Evolutionary conservation across 2,113 vertebrate species (phyloP).

Genomic region (Oceanodroma tethys): DNA sequence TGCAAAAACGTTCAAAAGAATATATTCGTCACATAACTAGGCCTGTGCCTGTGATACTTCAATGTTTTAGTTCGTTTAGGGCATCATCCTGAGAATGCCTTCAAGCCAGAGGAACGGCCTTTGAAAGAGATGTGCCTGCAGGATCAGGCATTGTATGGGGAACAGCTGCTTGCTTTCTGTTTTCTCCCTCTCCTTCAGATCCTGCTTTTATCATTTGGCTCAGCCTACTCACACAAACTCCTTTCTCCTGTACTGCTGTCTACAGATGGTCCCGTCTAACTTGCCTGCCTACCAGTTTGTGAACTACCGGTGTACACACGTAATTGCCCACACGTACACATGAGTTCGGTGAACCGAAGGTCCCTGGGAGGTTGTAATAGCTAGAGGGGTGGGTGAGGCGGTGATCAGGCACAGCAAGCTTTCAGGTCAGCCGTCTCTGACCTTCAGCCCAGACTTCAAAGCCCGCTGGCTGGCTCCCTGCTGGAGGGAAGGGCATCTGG

Average conservation of each 20-base stretch:
- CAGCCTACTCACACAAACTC: neutral
- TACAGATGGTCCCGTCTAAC: neutral
- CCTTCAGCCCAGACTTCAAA: neutral
- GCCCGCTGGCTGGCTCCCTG: neutral
- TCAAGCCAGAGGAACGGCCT: neutral
- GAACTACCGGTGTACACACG: neutral
- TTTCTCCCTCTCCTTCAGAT: neutral
- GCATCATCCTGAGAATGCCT: neutral
- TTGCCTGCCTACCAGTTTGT: neutral
- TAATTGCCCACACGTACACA: neutral
- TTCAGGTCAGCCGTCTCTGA: neutral
- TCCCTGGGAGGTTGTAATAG: neutral
- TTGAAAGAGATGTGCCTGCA: rapidly evolving
- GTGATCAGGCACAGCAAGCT: neutral
- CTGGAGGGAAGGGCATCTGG: neutral
- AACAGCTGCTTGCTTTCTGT: neutral
- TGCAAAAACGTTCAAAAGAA: neutral
- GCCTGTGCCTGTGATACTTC: neutral
- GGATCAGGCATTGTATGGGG: neutral
- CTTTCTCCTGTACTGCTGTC: neutral
- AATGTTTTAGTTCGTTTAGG: neutral
- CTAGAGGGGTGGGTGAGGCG: neutral
- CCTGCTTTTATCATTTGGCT: neutral
- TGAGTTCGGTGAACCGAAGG: neutral
- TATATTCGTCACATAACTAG: neutral